phyloP scores from a whole-genome alignment of 1,140 invertebrate genomes.

The Papilio polyxenes region DNA sequence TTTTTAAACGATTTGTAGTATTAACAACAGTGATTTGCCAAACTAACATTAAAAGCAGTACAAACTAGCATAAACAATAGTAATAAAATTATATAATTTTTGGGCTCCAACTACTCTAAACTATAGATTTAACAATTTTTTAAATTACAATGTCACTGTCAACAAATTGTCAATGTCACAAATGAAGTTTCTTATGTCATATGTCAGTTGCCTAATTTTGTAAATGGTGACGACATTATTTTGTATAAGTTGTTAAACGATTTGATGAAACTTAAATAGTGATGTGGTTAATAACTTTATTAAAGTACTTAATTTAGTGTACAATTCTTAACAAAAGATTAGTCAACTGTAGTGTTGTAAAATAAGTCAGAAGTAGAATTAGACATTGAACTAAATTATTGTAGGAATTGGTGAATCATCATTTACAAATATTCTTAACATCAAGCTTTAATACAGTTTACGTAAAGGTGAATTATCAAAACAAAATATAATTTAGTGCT shows the following conservation, averaged over 20 bases:
- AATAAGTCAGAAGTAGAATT: not conserved
- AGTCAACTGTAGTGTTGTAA: not conserved
- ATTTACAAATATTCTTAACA: not conserved
- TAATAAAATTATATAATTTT: not conserved
- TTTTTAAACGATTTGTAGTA: too few relatives aligned
- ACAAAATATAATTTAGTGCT: not conserved
- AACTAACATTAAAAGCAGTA: too few relatives aligned
- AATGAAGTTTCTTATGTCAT: not conserved
- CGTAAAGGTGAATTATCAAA: conserved; percentile 4
- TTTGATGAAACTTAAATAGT: conserved; percentile 7
- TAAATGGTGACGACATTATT: not conserved
- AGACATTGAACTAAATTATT: not conserved
- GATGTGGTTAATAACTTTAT: conserved; percentile 31
- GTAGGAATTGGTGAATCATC: conserved; percentile 16
- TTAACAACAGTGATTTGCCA: too few relatives aligned
- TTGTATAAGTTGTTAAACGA: conserved; percentile 14
- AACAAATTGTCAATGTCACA: not conserved
- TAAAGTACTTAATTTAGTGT: not conserved
- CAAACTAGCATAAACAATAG: too few relatives aligned
- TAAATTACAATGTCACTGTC: not conserved
- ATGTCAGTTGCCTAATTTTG: not conserved
- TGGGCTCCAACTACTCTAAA: not conserved
- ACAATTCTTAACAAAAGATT: not conserved
- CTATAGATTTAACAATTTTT: not conserved
- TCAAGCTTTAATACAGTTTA: not conserved